Evolutionary conservation across 2,797 vertebrate species (phyloP).

Genomic region (Glyptemys insculpta): DNA sequence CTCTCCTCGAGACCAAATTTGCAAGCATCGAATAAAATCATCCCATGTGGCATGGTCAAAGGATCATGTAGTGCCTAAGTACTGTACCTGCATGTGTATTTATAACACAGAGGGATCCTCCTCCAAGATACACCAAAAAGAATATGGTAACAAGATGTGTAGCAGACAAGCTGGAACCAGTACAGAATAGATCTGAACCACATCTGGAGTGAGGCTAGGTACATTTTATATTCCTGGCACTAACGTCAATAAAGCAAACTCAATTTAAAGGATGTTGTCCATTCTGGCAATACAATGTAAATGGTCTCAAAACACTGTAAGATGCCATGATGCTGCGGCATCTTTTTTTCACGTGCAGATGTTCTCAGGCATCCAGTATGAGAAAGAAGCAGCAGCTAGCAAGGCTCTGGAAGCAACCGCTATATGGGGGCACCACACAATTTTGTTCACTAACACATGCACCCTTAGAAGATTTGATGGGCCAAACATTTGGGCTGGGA

Average conservation of each 20-base stretch:
- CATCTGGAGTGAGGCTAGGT: constrained; percentile 43
- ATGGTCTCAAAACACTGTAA: constrained; percentile 14
- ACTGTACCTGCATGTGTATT: background rate
- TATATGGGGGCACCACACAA: background rate
- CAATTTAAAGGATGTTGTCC: constrained; percentile 53
- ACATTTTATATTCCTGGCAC: constrained; percentile 60
- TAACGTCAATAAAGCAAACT: constrained; percentile 63
- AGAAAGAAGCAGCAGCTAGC: fast-evolving
- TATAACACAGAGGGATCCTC: constrained; percentile 32
- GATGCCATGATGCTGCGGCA: background rate
- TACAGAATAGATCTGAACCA: constrained; percentile 53
- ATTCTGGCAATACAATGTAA: constrained; percentile 22
- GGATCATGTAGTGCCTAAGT: background rate
- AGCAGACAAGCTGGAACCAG: constrained; percentile 64
- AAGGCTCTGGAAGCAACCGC: background rate
- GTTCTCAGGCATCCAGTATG: background rate
- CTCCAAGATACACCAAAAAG: constrained; percentile 44
- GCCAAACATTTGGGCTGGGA: background rate
- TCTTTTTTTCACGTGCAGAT: constrained; percentile 20
- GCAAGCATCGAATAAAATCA: background rate
- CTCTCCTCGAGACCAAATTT: background rate
- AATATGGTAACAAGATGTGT: constrained; percentile 17
- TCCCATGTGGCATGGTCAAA: background rate
- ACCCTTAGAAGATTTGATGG: background rate
- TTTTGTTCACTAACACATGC: background rate